Percentiles rank a stretch among this genome's conserved stretches.
Evolutionary conservation across 2,113 vertebrate genomes (phyloP).

Genomic region (Vulpes lagopus): DNA sequence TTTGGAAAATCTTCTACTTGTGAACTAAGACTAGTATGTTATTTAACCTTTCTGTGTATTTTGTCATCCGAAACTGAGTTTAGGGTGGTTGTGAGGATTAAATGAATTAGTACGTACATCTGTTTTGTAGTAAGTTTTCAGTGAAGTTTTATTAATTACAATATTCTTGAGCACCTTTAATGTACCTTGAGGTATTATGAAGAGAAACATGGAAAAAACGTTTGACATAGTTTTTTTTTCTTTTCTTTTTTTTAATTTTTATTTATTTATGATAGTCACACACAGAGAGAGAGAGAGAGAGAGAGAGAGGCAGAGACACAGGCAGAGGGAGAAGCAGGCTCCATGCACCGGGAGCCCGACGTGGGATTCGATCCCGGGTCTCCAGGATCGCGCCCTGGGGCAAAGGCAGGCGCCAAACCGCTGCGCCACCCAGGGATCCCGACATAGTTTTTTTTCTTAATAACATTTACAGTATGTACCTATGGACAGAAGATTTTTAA

Average conservation of each 20-base stretch:
- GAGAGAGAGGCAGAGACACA: no score
- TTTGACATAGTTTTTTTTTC: not conserved
- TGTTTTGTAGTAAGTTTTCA: not conserved
- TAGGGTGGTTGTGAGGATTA: not conserved
- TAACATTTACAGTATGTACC: not conserved
- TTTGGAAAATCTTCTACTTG: not conserved
- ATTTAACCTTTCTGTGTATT: constrained; percentile 13
- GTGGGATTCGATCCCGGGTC: no score
- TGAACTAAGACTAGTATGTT: not conserved
- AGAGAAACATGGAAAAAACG: constrained; percentile 4
- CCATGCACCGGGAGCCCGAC: no score
- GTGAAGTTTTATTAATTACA: not conserved
- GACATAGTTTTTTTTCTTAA: not conserved
- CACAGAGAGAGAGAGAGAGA: no score
- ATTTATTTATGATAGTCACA: no score
- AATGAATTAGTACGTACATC: not conserved
- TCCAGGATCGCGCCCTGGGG: no score
- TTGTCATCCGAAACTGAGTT: constrained; percentile 43
- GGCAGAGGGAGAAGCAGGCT: no score
- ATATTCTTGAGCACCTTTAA: not conserved
- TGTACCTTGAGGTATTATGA: constrained; percentile 37
- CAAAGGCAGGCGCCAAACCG: no score
- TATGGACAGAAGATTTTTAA: not conserved
- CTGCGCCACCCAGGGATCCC: no score
- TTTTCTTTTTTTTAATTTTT: no score